phyloP scores from a whole-genome alignment of 2,888 invertebrate species.

The Ptilodon capucinus region DNA sequence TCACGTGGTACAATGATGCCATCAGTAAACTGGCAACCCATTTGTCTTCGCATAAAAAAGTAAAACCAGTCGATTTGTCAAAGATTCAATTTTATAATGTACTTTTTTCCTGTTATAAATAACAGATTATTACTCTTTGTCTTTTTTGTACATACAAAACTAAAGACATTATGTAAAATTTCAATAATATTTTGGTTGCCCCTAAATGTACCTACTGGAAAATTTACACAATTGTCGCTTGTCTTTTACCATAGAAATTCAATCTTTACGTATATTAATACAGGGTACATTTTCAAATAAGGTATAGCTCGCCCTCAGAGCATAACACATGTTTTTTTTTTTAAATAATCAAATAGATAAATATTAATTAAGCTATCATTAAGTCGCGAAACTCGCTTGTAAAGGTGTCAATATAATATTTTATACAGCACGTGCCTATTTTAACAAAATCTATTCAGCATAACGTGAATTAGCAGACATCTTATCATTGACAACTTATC shows the following conservation, averaged over 20 bases:
- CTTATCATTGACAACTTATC: conserved; percentile 10
- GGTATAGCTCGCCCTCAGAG: too few species aligned
- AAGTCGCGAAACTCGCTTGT: neutral
- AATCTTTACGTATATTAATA: too few species aligned
- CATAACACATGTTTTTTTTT: too few species aligned
- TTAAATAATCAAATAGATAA: too few species aligned
- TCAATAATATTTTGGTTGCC: too few species aligned
- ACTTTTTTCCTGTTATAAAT: neutral
- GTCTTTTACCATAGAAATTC: too few species aligned
- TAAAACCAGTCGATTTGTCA: conserved; percentile 9
- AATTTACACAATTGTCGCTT: too few species aligned
- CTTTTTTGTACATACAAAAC: too few species aligned
- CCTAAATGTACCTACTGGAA: too few species aligned
- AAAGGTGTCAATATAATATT: neutral
- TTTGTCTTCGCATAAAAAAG: conserved; percentile 10
- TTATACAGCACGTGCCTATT: neutral
- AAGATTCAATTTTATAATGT: conserved; percentile 2
- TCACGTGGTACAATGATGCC: neutral
- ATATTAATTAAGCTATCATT: neutral
- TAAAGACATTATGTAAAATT: too few species aligned
- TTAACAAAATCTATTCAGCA: neutral
- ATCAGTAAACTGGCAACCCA: neutral
- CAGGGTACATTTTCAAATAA: too few species aligned
- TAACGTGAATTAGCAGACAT: neutral
- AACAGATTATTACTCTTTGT: neutral